Percentiles rank a stretch among this genome's conserved stretches.
Conservation (phyloP, 1,140 invertebrate genomes). For the Brachionus plicatilis region DNA sequence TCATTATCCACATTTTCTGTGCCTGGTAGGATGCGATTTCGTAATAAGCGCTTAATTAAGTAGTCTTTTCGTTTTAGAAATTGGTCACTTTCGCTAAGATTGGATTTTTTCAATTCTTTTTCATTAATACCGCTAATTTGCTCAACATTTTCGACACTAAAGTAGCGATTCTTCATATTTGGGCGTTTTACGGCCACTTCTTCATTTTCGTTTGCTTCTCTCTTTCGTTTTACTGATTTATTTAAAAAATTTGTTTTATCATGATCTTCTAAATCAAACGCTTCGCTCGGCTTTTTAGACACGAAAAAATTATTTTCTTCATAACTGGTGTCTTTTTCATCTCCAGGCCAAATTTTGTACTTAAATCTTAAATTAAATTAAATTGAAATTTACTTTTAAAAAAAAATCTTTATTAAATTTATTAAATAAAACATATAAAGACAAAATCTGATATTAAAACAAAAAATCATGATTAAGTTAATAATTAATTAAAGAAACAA, state of each 20-base stretch:
- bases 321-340: background rate
- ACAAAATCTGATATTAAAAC: too few species aligned
- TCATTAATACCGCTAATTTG: background rate
- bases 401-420: background rate
- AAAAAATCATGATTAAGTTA: too few species aligned
- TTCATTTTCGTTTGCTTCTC: background rate
- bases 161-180: background rate
- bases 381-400: background rate
- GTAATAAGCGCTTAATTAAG: background rate
- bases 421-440: too few species aligned
- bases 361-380: background rate
- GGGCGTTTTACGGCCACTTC: background rate
- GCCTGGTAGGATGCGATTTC: background rate
- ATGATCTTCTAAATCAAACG: background rate
- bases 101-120: background rate
- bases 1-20: background rate
- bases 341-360: slow-evolving; percentile 22
- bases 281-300: background rate
- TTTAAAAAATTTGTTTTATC: background rate
- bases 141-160: background rate
- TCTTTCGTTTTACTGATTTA: background rate
- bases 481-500: too few species aligned
- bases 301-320: background rate
- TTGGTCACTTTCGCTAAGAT: background rate
- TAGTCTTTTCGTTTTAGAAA: slow-evolving; percentile 6